Percentiles rank a stretch among this genome's conserved stretches.
These are phyloP conservation scores for Ryuthela nishihirai DNA, from an alignment of 2,888 invertebrate species.

Conservation along the genomic window DNA sequence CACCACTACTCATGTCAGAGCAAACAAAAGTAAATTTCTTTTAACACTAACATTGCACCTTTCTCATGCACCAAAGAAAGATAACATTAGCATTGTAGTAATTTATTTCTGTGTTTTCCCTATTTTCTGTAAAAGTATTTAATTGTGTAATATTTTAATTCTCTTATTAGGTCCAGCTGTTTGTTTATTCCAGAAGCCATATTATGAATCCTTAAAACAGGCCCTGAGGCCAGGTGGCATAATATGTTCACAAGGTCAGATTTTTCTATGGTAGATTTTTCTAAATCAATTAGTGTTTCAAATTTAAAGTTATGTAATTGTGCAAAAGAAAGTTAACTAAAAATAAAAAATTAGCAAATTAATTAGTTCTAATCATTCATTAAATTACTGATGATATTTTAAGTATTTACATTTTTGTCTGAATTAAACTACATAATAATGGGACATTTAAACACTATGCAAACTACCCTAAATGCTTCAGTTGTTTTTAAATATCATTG, in stretches of 20 bases:
- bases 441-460: too few relatives aligned
- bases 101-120: background rate
- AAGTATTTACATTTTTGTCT: too few relatives aligned
- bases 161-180: constrained; percentile 62
- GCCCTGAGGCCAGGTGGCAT: constrained; percentile 82
- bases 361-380: too few relatives aligned
- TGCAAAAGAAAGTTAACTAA: constrained; percentile 1
- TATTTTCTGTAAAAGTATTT: constrained; percentile 2
- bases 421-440: too few relatives aligned
- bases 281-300: constrained; percentile 1
- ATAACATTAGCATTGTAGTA: background rate
- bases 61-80: too few relatives aligned
- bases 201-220: constrained; percentile 76
- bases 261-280: too few relatives aligned
- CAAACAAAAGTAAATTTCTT: too few relatives aligned
- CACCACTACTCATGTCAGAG: too few relatives aligned
- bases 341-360: constrained; percentile 5
- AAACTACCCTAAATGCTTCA: too few relatives aligned
- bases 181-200: constrained; percentile 70
- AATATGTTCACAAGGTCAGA: constrained; percentile 79
- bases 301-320: background rate
- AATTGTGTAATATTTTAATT: constrained; percentile 3
- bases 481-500: too few relatives aligned
- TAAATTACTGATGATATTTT: too few relatives aligned
- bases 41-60: too few relatives aligned